Base-by-base conservation (phyloP, 2,797 vertebrate genomes). In the Sandelia bainsii region DNA sequence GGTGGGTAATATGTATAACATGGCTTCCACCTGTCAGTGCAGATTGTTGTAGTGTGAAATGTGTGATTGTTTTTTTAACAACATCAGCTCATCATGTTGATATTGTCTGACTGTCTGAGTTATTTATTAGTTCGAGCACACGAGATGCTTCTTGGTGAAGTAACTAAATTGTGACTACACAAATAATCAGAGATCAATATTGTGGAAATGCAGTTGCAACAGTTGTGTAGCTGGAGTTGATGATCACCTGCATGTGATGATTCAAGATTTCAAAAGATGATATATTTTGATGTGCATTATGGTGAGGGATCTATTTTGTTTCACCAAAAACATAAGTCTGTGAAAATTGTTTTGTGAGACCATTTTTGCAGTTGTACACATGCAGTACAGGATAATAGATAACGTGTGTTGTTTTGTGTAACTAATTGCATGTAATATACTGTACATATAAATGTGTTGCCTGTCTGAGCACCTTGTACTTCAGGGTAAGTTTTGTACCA, bases 401-500 rank as follows among this genome's bases (percentile, higher is more conserved):
- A 88, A 93, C 80, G 86, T 93, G 85, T 90, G 92, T 88, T 84
- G 91, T 81, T 92, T 80, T 93, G 93, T 94, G 85, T 93, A 92
- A 94, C 93, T 93, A 93, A 89, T 92, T 95, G 96, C 96, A 96
- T 97, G 96, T 96, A 95, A 93, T 92, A 96, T 96, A 95, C 91
- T 96, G 95, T 97, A 96, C 90, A 95, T 95, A 96, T 95, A 92
- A 85, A 87, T 85, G 91, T 95, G 92, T 95, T 89, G 92, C 93
- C 93, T 94, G 93, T 95, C 93, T 94, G 92, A 93, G 94, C 77
- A 86, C 93, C 93, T 95, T 95, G 95, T 95, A 95, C 95, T 96
- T 96, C 94, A 95, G 92, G 95, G 92, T 96, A 95, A 94, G 93
- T 95, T 98, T 97, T 97, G 94, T 97, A 96, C 95, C 94, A 94